A percentile compares a stretch with the other conserved stretches of the same genome.
phyloP scores from a whole-genome alignment of 2,113 vertebrate genomes.

The Vulpes vulpes region DNA sequence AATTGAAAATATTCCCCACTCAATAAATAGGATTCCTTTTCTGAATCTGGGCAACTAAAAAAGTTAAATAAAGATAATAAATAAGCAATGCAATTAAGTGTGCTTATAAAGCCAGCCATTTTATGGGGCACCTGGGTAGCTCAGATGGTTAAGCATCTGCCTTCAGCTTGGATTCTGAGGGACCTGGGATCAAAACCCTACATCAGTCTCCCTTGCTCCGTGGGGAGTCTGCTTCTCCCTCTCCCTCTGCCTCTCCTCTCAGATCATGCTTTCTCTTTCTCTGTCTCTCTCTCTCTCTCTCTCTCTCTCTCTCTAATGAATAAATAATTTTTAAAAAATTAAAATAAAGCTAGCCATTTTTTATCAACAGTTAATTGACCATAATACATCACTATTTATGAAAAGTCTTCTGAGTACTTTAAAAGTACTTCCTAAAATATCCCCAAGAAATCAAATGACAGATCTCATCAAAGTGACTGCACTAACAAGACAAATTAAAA shows the following conservation, averaged over 20 bases:
- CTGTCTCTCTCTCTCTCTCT: too few species aligned
- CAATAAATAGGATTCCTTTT: constrained; percentile 16
- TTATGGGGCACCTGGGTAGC: not conserved
- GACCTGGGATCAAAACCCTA: too few species aligned
- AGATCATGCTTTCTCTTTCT: too few species aligned
- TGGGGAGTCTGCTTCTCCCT: too few species aligned
- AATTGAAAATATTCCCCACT: constrained; percentile 49
- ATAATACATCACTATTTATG: not conserved
- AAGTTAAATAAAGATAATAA: constrained; percentile 62
- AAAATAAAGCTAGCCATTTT: constrained; percentile 23
- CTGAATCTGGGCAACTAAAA: constrained; percentile 46
- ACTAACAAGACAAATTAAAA: constrained; percentile 29
- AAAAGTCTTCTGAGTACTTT: constrained; percentile 36
- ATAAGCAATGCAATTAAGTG: constrained; percentile 47
- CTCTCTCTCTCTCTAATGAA: too few species aligned
- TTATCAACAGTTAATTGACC: constrained; percentile 60
- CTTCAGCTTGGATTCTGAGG: too few species aligned
- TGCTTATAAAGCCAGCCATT: constrained; percentile 25
- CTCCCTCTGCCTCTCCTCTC: too few species aligned
- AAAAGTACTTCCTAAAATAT: constrained; percentile 49
- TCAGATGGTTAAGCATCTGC: too few species aligned
- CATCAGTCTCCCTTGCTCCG: too few species aligned
- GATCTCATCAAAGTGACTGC: not conserved
- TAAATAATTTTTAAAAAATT: too few species aligned
- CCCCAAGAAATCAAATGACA: constrained; percentile 10